Conservation (phyloP, 2,888 invertebrate genomes). For the Parochlus steinenii region DNA sequence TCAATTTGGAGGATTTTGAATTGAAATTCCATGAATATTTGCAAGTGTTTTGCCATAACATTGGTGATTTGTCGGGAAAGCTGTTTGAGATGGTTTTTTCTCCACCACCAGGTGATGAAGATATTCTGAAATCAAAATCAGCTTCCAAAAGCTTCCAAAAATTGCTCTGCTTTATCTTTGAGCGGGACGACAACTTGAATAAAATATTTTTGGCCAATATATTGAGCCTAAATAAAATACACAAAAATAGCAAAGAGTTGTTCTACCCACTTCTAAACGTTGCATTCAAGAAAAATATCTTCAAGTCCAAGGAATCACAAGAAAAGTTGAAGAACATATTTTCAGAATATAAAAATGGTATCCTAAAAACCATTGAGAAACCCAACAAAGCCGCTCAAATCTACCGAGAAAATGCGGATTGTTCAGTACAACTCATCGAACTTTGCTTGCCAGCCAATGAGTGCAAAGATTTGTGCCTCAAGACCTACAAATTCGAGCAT, state of each 20-base stretch:
- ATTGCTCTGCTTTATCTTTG: conserved; percentile 40
- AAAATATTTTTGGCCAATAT: conserved; percentile 33
- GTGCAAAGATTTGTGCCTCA: conserved; percentile 37
- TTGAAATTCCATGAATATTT: conserved; percentile 38
- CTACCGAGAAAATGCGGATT: conserved; percentile 39
- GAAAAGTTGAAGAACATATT: conserved; percentile 26
- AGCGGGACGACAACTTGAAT: conserved; percentile 34
- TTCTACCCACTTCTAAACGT: conserved; percentile 43
- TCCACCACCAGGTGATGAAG: too few species aligned
- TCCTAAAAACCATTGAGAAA: conserved; percentile 45
- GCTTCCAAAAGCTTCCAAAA: conserved; percentile 37
- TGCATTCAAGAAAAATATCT: conserved; percentile 27
- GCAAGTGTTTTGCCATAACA: conserved; percentile 40
- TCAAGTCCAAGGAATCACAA: too few species aligned
- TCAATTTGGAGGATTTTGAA: conserved; percentile 38
- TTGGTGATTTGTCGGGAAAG: conserved; percentile 33
- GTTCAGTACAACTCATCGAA: conserved; percentile 41
- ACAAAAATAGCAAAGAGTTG: conserved; percentile 41
- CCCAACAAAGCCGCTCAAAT: conserved; percentile 52
- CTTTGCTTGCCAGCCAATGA: conserved; percentile 40
- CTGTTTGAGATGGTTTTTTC: conserved; percentile 37
- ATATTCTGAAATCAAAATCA: conserved; percentile 28
- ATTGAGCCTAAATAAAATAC: conserved; percentile 24
- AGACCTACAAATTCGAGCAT: conserved; percentile 45
- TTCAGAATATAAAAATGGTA: conserved; percentile 41